Conservation (phyloP, 1,140 invertebrate genomes). For the Andricus grossulariae region DNA sequence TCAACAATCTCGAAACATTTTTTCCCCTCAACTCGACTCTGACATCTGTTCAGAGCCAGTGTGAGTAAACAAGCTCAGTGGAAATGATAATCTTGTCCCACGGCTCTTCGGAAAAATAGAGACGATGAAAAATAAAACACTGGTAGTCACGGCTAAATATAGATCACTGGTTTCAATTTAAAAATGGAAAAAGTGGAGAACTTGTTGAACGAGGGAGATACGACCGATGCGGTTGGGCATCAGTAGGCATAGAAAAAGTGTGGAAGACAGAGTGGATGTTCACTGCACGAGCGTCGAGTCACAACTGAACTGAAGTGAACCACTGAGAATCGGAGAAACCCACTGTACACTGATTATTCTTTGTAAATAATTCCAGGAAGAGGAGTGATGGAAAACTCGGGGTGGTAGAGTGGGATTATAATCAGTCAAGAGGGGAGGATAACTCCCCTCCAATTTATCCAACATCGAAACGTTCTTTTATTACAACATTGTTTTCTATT, state of each 20-base stretch:
- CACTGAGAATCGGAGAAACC: slow-evolving; percentile 28
- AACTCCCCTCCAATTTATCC: not conserved
- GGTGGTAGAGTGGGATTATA: not conserved
- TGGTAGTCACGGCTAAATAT: slow-evolving; percentile 45
- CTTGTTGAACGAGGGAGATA: not conserved
- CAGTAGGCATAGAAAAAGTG: not conserved
- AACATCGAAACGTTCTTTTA: too few relatives aligned
- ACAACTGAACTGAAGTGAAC: not conserved
- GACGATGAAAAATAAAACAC: slow-evolving; percentile 1
- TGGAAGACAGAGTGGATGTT: not conserved
- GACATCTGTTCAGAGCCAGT: not conserved
- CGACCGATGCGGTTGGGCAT: not conserved
- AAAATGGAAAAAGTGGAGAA: not conserved
- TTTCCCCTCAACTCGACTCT: not conserved
- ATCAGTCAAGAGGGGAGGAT: not conserved
- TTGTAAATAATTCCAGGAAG: slow-evolving; percentile 19
- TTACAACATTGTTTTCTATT: too few relatives aligned
- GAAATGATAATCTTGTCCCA: slow-evolving; percentile 15
- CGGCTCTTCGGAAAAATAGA: not conserved
- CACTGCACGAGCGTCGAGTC: slow-evolving; percentile 2
- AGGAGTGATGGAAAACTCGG: not conserved
- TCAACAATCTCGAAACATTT: not conserved
- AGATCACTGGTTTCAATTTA: slow-evolving; percentile 39
- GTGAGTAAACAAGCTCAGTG: slow-evolving; percentile 2
- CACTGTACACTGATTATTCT: not conserved